A percentile compares a stretch with the other conserved stretches of the same genome.
Conservation (phyloP, 2,113 vertebrate genomes). For the Dendrocopos noguchii region DNA sequence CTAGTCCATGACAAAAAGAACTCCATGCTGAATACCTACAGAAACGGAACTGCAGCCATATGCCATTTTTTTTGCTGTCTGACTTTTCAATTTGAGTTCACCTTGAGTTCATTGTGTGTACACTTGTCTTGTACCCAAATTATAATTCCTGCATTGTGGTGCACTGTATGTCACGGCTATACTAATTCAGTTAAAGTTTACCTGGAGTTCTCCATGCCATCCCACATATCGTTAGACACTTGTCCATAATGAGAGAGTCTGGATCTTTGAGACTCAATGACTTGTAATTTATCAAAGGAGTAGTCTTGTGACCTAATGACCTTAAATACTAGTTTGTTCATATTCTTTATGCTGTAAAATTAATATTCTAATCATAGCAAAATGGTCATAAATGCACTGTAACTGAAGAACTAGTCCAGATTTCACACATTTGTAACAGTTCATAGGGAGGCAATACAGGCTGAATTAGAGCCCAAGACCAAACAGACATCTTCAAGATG, state of each 20-base stretch:
- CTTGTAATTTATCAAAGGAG: neutral
- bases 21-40: neutral
- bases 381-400: neutral
- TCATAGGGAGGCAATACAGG: neutral
- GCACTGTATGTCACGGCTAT: neutral
- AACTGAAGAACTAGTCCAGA: neutral
- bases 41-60: neutral
- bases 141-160: rapidly evolving
- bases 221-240: neutral
- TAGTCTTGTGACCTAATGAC: neutral
- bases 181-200: neutral
- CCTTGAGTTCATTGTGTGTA: rapidly evolving
- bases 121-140: neutral
- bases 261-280: neutral
- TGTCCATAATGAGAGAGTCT: neutral
- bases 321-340: neutral
- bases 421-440: neutral
- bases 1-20: neutral
- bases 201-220: neutral
- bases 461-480: neutral
- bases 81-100: neutral
- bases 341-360: neutral
- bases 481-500: neutral
- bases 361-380: neutral
- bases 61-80: rapidly evolving